Evolutionary conservation across 64 coral and sea anemone species (phyloP), one percentile per base, ranked within the genome.

Genomic region (Trachythela sp.): DNA sequence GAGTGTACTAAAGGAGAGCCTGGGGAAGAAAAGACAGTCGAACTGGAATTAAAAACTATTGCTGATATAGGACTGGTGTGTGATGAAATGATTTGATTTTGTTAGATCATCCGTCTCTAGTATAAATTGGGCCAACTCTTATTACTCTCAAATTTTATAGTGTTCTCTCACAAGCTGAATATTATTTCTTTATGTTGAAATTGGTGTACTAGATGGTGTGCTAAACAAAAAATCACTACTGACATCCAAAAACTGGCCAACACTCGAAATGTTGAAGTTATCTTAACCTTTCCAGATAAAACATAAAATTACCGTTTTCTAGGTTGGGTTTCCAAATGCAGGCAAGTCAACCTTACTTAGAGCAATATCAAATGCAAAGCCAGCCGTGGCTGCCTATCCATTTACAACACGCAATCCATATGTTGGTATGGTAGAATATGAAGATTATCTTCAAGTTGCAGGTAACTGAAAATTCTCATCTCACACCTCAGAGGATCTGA

Each of bases 291-390:
- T n/a, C n/a, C n/a, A n/a, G 17, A n/a, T 64, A 6, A n/a, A n/a
- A n/a, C 22, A 27, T n/a, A 11, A 11, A 52, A 52, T 52, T 15
- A n/a, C 24, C 26, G 8, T 24, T 20, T 64, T 64, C 56, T 22
- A 99, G 96, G 93, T 99, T 93, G 96, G 96, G 84, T 99, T 99
- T 39, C 96, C 96, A 24, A 99, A 99, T 88, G 96, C 93, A 76
- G 96, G 96, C 31, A 99, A 99, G 75, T 99, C 96, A 29, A 99
- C 96, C 22, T 89, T 99, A 40, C 83, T 99, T 39, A 85, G 96
- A 88, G 91, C 96, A 14, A 87, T 99, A 59, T 99, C 96, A 8
- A 91, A 89, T 30, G 96, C 96, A 9, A 93, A 83, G 77, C 96
- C 96, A 40, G 91, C 93, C 2, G 96, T 99, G 0, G 96, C 96